phyloP scores from a whole-genome alignment of 2,797 vertebrate genomes.

The Phoxinus dragarum region DNA sequence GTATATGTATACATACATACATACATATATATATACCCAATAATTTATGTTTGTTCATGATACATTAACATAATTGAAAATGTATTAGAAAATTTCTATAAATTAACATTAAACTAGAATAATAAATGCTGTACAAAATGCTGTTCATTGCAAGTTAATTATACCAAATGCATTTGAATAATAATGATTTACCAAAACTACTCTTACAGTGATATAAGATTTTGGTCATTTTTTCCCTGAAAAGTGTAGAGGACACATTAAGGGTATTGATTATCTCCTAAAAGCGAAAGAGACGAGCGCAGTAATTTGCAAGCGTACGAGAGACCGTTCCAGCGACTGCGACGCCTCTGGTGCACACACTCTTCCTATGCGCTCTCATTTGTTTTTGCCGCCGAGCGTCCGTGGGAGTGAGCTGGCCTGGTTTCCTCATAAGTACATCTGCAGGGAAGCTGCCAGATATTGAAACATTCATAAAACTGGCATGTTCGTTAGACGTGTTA shows the following conservation, averaged over 20 bases:
- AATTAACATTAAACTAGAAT: not conserved
- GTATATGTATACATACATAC: no score
- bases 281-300: not conserved
- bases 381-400: constrained; percentile 21
- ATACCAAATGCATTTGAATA: not conserved
- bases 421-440: constrained; percentile 54
- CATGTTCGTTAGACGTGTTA: constrained; percentile 60
- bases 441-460: constrained; percentile 54
- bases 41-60: not conserved
- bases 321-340: not conserved
- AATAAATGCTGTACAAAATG: not conserved
- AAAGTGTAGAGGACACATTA: not conserved
- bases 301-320: not conserved
- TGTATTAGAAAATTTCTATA: not conserved
- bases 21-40: no score
- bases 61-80: not conserved
- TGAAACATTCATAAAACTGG: constrained; percentile 62
- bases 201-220: not conserved
- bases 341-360: not conserved
- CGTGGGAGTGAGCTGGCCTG: constrained; percentile 29
- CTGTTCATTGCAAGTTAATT: not conserved
- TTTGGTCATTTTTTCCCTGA: not conserved
- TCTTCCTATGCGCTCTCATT: not conserved
- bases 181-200: not conserved
- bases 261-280: not conserved